Conservation (phyloP, 1,140 invertebrate species). For the Rhopalosiphum maidis region DNA sequence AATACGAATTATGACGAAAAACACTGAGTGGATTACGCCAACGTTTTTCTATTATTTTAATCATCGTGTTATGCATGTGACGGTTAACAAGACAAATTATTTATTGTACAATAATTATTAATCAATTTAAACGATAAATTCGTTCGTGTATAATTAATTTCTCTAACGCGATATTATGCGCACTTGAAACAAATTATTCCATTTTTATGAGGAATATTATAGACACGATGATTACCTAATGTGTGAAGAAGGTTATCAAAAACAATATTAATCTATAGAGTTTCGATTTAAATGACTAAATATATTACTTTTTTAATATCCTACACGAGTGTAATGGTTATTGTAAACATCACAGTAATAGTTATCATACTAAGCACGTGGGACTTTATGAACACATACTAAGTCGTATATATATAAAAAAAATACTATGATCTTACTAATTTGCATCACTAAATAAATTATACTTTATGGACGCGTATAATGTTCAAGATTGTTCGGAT, state of each 20-base stretch:
- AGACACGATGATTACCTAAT: not conserved
- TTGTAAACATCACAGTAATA: not conserved
- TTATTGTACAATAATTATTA: not conserved
- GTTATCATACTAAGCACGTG: not conserved
- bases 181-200: not conserved
- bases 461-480: not conserved
- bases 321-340: not conserved
- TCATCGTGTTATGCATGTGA: not conserved
- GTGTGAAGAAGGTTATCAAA: not conserved
- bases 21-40: not conserved
- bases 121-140: not conserved
- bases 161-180: not conserved
- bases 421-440: not conserved
- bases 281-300: not conserved
- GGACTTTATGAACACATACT: not conserved
- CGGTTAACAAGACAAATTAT: not conserved
- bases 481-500: not conserved
- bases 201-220: not conserved
- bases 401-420: not conserved
- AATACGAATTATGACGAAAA: not conserved
- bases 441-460: slow-evolving; percentile 1
- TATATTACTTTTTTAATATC: not conserved
- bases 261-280: not conserved
- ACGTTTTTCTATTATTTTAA: not conserved
- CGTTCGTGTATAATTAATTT: not conserved